Percentiles rank a stretch among this genome's conserved stretches.
Conservation (phyloP, 2,888 invertebrate genomes). For the Gonocerus acuteangulatus region DNA sequence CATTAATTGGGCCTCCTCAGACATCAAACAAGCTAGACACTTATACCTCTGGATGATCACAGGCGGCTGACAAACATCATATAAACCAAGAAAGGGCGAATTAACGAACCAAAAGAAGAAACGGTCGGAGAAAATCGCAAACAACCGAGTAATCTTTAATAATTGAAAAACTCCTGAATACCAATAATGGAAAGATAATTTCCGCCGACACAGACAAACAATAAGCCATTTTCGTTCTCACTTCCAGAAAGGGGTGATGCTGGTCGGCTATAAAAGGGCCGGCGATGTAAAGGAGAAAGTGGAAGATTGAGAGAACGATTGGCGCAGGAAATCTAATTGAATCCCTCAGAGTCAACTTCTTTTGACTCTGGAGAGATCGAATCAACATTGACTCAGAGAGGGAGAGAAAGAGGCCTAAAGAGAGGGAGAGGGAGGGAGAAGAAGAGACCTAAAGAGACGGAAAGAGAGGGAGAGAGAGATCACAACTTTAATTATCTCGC, state of each 20-base stretch:
- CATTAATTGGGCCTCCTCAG: too few relatives aligned
- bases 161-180: too few relatives aligned
- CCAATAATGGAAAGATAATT: too few relatives aligned
- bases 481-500: conserved; percentile 9
- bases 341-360: conserved; percentile 19
- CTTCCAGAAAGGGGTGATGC: background rate
- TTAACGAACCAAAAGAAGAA: too few relatives aligned
- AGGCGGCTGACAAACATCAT: too few relatives aligned
- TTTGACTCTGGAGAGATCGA: conserved; percentile 8
- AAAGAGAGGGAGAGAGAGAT: background rate
- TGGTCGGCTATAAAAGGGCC: background rate
- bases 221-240: background rate
- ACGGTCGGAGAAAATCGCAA: too few relatives aligned
- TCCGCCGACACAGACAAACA: too few relatives aligned
- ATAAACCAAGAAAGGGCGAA: too few relatives aligned
- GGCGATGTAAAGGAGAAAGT: background rate
- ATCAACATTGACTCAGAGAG: background rate
- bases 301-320: background rate
- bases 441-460: background rate
- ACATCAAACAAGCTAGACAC: too few relatives aligned
- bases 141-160: too few relatives aligned
- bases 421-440: conserved; percentile 10
- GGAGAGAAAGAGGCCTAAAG: background rate
- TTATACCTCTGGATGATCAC: too few relatives aligned
- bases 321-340: conserved; percentile 17